Conservation (phyloP, 2,113 vertebrate genomes). For the Prunella fulvescens region DNA sequence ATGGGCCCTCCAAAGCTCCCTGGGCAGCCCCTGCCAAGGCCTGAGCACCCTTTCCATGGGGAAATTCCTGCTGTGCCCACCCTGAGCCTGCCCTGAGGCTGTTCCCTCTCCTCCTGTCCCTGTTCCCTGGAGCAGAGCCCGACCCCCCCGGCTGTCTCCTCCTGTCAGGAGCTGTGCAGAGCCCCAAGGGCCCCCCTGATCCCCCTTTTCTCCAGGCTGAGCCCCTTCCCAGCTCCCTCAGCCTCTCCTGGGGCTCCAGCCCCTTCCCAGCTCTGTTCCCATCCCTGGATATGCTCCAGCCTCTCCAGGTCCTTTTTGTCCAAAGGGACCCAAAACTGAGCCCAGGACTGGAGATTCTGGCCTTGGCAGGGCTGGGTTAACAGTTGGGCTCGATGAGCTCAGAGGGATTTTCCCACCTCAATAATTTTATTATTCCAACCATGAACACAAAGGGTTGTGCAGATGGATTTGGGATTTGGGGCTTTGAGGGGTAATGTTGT, state of each 20-base stretch:
- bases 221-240: no score
- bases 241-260: no score
- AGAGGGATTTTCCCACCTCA: background rate
- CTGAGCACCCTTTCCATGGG: background rate
- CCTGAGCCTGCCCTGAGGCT: background rate
- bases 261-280: background rate
- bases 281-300: fast-evolving
- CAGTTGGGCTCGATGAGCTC: background rate
- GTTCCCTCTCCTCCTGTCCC: background rate
- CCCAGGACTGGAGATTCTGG: background rate
- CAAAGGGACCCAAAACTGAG: no score
- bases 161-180: background rate
- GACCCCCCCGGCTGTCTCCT: background rate
- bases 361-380: background rate
- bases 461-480: background rate
- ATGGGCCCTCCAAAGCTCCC: background rate
- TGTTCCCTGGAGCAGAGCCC: background rate
- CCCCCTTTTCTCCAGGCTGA: no score
- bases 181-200: background rate
- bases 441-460: background rate
- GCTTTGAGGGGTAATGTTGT: background rate
- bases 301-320: background rate
- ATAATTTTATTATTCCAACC: background rate
- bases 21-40: background rate
- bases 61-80: background rate